phyloP scores from a whole-genome alignment of 35 echinoderm and acorn worm genomes.

The Diadema setosum region DNA sequence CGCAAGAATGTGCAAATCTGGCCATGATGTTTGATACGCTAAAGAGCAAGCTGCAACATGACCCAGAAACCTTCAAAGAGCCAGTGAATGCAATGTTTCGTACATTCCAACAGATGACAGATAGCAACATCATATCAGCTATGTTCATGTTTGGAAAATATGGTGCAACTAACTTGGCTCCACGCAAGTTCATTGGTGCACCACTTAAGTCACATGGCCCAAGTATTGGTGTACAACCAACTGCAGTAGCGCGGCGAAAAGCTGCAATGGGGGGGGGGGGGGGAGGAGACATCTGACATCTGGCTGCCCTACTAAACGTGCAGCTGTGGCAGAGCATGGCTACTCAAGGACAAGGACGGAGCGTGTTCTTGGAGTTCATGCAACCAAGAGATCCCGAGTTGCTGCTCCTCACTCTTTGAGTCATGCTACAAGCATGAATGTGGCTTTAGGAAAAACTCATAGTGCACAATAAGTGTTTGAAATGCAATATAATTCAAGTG shows the following conservation, averaged over 20 bases:
- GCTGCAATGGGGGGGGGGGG: constrained; percentile 4
- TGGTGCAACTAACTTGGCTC: background rate
- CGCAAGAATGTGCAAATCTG: background rate
- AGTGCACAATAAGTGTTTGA: background rate
- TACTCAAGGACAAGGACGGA: background rate
- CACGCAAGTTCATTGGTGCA: background rate
- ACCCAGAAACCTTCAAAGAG: background rate
- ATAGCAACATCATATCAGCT: background rate
- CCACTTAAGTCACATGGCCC: background rate
- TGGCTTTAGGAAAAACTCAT: constrained; percentile 26
- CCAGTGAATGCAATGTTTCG: background rate
- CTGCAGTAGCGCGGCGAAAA: constrained; percentile 35
- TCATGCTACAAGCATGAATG: background rate
- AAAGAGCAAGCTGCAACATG: background rate
- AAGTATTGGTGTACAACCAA: constrained; percentile 48
- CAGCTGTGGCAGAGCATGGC: background rate
- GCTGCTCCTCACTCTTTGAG: constrained; percentile 14
- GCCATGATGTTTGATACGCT: background rate
- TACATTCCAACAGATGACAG: background rate
- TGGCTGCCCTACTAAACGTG: background rate
- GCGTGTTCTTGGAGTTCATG: background rate
- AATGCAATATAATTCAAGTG: too few relatives aligned
- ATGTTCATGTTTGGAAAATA: constrained; percentile 9
- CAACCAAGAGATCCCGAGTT: background rate
- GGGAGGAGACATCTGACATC: background rate